These are phyloP conservation scores for Molothrus ater DNA, from an alignment of 2,797 vertebrate genomes.

Conservation along the genomic window DNA sequence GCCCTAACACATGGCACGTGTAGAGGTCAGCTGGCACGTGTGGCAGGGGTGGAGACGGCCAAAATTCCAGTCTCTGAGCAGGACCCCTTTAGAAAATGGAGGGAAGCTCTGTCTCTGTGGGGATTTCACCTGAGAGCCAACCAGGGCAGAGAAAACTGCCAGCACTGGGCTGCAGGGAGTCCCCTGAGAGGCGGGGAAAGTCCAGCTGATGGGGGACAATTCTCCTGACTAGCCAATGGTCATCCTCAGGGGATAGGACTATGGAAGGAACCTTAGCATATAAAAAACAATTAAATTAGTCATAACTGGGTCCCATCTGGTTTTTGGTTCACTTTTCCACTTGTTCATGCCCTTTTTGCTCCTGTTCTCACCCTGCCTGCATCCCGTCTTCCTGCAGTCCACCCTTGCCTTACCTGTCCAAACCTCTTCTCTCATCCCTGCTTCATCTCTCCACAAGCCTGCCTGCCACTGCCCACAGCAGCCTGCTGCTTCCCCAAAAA, in stretches of 20 bases:
- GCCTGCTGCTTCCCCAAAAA: background rate
- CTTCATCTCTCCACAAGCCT: background rate
- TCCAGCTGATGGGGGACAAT: background rate
- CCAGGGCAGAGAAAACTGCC: background rate
- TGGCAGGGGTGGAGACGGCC: accelerated
- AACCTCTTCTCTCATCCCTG: too few relatives aligned
- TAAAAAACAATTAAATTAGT: background rate
- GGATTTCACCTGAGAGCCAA: accelerated
- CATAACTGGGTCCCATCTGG: background rate
- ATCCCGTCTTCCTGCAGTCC: accelerated
- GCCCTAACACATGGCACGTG: accelerated
- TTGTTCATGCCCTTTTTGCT: background rate
- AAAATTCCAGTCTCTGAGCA: background rate
- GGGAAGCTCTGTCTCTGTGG: background rate
- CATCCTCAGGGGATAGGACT: background rate
- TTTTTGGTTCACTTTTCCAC: background rate
- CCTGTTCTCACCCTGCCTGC: background rate
- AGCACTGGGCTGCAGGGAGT: background rate
- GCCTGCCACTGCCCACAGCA: background rate
- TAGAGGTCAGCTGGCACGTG: accelerated
- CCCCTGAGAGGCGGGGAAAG: background rate
- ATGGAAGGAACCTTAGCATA: background rate
- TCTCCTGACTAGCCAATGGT: background rate
- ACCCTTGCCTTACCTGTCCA: background rate
- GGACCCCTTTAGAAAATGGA: background rate